Conservation (phyloP, 2,888 invertebrate genomes). For the Mongoloraphidia duomilia region DNA sequence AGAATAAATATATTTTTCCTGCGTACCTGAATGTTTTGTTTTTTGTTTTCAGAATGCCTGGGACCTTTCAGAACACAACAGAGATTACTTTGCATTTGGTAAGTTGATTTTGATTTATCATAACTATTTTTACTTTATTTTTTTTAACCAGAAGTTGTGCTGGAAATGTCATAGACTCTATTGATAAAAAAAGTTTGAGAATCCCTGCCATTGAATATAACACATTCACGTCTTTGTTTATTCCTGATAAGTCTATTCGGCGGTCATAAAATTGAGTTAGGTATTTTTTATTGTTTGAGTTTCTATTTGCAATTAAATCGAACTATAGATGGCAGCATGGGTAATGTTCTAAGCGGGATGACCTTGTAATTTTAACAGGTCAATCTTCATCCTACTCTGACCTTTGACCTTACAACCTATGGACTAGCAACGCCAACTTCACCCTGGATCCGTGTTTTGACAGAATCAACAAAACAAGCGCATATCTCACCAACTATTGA, state of each 20-base stretch:
- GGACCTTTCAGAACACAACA: slow-evolving; percentile 22
- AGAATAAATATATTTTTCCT: no score
- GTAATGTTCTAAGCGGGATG: no score
- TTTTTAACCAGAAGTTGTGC: no score
- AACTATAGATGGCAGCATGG: no score
- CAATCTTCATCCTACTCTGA: background rate
- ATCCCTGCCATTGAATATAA: no score
- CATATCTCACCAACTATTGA: background rate
- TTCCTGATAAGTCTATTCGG: background rate
- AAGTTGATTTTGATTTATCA: no score
- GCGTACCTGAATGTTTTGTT: background rate
- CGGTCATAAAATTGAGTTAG: background rate
- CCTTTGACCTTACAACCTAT: background rate
- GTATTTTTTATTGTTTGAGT: background rate
- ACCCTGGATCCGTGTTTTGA: no score
- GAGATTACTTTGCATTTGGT: slow-evolving; percentile 7
- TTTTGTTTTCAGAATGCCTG: slow-evolving; percentile 26
- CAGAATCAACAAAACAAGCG: no score
- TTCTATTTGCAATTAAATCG: no score
- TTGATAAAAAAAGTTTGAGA: no score
- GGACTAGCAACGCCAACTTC: background rate
- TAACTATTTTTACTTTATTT: no score
- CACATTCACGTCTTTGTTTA: background rate
- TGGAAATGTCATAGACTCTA: no score
- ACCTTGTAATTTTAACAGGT: background rate